Base-by-base conservation (phyloP, 2,797 vertebrate genomes). In the Cirrhinus mrigala region DNA sequence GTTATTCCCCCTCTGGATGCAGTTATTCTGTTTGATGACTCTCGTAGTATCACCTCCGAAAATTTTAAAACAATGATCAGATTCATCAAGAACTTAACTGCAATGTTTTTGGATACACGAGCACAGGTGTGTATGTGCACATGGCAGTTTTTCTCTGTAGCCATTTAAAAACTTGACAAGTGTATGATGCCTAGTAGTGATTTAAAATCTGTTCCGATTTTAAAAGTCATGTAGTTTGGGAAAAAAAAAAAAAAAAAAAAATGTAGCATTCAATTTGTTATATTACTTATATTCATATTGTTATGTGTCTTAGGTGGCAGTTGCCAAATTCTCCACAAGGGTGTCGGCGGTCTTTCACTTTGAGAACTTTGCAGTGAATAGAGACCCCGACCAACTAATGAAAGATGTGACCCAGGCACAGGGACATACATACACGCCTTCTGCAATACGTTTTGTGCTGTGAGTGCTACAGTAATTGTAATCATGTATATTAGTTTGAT, bases 1-100 rank as follows among this genome's bases (percentile, higher is more conserved):
- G 79, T 85, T 24, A 86, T 83, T 11, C 90, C 89, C 4, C 90
- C 87, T 11, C 77, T 92, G 73, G 92, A 93, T 50, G 90, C 89
- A 27, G 90, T 89, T 22, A 91, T 93, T 56, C 88, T 93, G n/a
- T 93, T 89, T 44, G 92, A 93, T 56, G 90, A 91, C 75, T 93
- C 92, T 0, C 24, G 50, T 4, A 93, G 92, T 66, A 92, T 93
- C 24, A 1, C 0, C 1, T 0, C 1, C 0, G 0, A 0, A 0
- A 86, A 91, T 29, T 92, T 92, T 24, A 0, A 0, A 0, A 90
- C 6, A 22, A 92, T 92, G 91, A 88, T 90, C 20, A 1, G 15
- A 0, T 93, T 93, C 64, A 87, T 92, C 48, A 87, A 90, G 80
- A 73, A 70, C 11, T 81, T 92, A 37, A 88, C 91, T 10, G 20